Evolutionary conservation across 2,797 vertebrate species (phyloP), one percentile per base, ranked within the genome.

Genomic region (Manis crassicaudata): DNA sequence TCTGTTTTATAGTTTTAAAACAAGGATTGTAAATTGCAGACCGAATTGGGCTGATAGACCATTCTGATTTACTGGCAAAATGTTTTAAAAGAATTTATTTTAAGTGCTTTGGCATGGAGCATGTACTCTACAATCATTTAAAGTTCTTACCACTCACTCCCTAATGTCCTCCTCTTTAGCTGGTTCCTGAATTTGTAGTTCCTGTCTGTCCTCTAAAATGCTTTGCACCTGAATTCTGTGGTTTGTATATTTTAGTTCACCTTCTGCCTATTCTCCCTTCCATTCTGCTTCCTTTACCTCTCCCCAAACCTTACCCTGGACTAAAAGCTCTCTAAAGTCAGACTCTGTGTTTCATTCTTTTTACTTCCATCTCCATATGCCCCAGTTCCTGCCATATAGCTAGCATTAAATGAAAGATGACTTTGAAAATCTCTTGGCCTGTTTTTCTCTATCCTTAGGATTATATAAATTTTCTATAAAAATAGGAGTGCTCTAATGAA

Each of bases 381-480:
- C 43, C 23, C 27, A 50, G 17, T 25, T 13, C 21, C 23, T 70
- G 54, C 27, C 3, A 16, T 80, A 8, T 37, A 56, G 18, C 18
- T 80, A 94, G 25, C 21, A 52, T 67, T 79, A 72, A 58, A 58
- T 82, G n/a, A 65, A 92, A 88, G 68, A 32, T 35, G 23, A 32
- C 32, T 54, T 89, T 92, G n/a, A 10, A 52, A 68, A 40, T 27
- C 16, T 73, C 5, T 60, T 87, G 35, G 9, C 1, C 62, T 70
- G 23, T 32, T 90, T 40, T 92, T 76, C 20, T 94, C 54, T 18
- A 12, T 92, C n/a, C 46, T 75, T 85, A 72, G 13, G 23, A 77
- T 70, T 84, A 82, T 46, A 63, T 70, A 88, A 75, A 92, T 56
- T 23, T 90, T 54, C 25, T 79, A 58, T 62, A 58, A 76, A 87